phyloP scores from a whole-genome alignment of 1,140 invertebrate species.

The Rhopalosiphum padi region DNA sequence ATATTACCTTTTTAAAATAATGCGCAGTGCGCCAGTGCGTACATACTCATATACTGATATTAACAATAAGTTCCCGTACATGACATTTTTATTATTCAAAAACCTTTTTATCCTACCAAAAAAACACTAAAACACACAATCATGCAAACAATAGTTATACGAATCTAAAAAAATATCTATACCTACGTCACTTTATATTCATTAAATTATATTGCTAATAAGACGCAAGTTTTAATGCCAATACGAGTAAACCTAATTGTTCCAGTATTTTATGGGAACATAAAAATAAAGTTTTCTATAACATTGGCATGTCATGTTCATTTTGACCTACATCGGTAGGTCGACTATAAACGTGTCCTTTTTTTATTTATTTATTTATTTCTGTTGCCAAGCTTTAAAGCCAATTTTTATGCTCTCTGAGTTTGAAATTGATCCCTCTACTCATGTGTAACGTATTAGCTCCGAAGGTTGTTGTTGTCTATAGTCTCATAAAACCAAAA shows the following conservation, averaged over 20 bases:
- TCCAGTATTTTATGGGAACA: conserved; percentile 25
- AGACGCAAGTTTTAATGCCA: neutral
- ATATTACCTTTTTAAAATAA: neutral
- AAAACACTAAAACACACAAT: neutral
- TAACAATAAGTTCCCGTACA: neutral
- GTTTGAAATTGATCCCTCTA: conserved; percentile 42
- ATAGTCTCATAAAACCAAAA: conserved; percentile 1
- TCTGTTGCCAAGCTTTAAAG: conserved; percentile 32
- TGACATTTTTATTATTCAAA: neutral
- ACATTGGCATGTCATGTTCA: conserved; percentile 1
- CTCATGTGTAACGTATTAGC: conserved; percentile 22
- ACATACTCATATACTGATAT: neutral
- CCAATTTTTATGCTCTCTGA: conserved; percentile 39
- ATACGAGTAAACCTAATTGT: conserved; percentile 33
- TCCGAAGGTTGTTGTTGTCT: conserved; percentile 18
- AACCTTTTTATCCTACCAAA: neutral
- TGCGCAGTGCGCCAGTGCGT: neutral
- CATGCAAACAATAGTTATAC: neutral
- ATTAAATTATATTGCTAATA: conserved; percentile 12
- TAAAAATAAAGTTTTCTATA: conserved; percentile 34
- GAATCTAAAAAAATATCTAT: conserved; percentile 7
- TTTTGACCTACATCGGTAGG: conserved; percentile 32
- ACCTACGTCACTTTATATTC: neutral
- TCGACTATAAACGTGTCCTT: neutral
- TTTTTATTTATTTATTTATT: conserved; percentile 31